Conservation (phyloP, 2,888 invertebrate species). For the Enoplolaimus lenunculus region DNA sequence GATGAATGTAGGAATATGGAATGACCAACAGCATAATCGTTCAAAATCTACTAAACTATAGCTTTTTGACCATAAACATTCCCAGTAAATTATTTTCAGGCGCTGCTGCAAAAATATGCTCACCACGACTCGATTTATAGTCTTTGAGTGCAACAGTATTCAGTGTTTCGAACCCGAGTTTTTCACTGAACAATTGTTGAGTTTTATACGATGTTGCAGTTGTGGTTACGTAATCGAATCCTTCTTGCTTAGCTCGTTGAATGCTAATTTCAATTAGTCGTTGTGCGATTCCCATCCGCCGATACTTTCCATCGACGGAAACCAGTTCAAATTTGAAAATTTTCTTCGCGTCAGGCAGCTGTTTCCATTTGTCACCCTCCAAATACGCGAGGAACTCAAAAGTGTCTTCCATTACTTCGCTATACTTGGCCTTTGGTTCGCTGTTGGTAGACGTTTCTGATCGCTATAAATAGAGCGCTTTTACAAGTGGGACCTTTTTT, state of each 20-base stretch:
- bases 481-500: no score
- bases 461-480: no score
- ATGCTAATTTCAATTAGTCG: slow-evolving; percentile 8
- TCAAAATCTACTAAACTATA: no score
- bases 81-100: not conserved
- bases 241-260: not conserved
- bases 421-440: no score
- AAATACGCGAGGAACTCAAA: not conserved
- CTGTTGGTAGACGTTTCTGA: no score
- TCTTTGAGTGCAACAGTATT: not conserved
- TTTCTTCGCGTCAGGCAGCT: not conserved
- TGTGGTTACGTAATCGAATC: not conserved
- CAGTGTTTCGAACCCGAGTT: slow-evolving; percentile 9
- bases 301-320: not conserved
- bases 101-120: not conserved
- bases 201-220: slow-evolving; percentile 4
- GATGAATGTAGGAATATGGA: no score
- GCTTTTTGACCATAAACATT: slow-evolving; percentile 10
- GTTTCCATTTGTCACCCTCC: not conserved
- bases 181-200: slow-evolving; percentile 6
- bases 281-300: slow-evolving; percentile 3
- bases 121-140: not conserved
- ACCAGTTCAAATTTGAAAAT: not conserved
- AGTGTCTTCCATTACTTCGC: no score
- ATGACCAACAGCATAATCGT: no score